Conservation (phyloP, 1,140 invertebrate genomes). For the Lucilia cuprina region DNA sequence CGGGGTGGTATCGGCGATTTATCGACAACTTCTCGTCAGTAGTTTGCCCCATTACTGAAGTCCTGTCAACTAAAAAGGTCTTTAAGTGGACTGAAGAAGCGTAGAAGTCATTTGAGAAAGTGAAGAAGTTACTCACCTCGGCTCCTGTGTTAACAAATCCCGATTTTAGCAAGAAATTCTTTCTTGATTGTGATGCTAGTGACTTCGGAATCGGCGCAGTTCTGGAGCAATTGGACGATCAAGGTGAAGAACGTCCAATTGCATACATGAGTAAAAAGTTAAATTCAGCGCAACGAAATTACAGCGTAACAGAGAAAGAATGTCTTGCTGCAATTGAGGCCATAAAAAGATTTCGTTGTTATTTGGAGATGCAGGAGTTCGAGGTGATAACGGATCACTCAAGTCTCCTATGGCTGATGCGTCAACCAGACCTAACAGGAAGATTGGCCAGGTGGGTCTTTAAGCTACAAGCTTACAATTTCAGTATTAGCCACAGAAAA, state of each 20-base stretch:
- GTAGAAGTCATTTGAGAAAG: no score
- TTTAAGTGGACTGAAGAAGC: no score
- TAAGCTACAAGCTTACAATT: conserved; percentile 40
- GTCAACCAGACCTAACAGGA: conserved; percentile 59
- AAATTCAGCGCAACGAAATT: conserved; percentile 29
- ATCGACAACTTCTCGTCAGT: no score
- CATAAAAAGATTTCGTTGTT: background rate
- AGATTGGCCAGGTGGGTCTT: conserved; percentile 52
- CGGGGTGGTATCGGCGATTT: no score
- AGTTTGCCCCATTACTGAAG: no score
- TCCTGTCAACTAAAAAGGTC: no score
- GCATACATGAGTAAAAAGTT: conserved; percentile 38
- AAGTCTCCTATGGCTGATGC: conserved; percentile 48
- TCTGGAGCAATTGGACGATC: conserved; percentile 37
- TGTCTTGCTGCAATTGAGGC: conserved; percentile 37
- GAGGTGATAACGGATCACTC: conserved; percentile 56
- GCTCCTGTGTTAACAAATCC: no score
- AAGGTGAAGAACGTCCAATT: conserved; percentile 37
- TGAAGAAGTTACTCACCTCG: no score
- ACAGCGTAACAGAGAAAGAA: conserved; percentile 36
- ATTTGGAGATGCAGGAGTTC: conserved; percentile 45
- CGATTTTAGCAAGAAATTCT: conserved; percentile 27
- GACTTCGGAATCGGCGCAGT: conserved; percentile 44
- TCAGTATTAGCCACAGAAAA: background rate
- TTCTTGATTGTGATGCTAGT: conserved; percentile 43